These are phyloP conservation scores for Ceratina calcarata DNA, from an alignment of 1,140 invertebrate species.

Conservation along the genomic window DNA sequence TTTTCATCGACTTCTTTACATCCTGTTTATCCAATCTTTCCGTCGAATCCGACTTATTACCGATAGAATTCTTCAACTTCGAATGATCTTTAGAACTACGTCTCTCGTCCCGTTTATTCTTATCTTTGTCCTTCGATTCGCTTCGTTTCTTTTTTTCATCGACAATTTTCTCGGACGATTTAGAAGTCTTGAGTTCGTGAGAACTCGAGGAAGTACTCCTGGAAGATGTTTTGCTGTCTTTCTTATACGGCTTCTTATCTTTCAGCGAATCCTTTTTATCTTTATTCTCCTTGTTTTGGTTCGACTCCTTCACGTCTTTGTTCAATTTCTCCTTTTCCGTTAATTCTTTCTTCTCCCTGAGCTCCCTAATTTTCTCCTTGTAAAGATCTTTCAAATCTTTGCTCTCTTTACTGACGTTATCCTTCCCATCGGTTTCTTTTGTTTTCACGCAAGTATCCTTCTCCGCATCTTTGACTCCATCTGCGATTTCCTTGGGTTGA, in stretches of 20 bases:
- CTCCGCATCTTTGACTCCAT: constrained; percentile 59
- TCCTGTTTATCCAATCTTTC: constrained; percentile 55
- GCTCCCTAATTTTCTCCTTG: constrained; percentile 78
- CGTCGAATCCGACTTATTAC: constrained; percentile 46
- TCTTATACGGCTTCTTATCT: constrained; percentile 70
- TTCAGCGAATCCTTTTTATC: constrained; percentile 67
- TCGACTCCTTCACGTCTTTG: constrained; percentile 67
- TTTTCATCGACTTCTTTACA: constrained; percentile 51
- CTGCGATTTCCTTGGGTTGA: constrained; percentile 51
- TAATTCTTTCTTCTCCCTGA: constrained; percentile 78
- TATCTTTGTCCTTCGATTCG: constrained; percentile 79
- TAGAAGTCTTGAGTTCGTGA: constrained; percentile 52
- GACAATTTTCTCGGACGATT: constrained; percentile 63
- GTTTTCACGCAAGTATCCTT: constrained; percentile 59
- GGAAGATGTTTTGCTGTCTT: constrained; percentile 69
- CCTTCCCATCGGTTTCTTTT: constrained; percentile 68
- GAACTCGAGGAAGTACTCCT: constrained; percentile 64
- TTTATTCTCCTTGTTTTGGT: constrained; percentile 63
- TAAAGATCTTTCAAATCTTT: constrained; percentile 79
- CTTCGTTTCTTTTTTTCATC: constrained; percentile 68
- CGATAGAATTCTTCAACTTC: constrained; percentile 57
- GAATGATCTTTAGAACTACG: constrained; percentile 66
- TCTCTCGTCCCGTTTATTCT: constrained; percentile 71
- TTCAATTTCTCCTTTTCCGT: constrained; percentile 78
- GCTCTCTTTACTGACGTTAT: constrained; percentile 65